Conservation (phyloP, 2,113 vertebrate genomes). For the Axis porcinus region DNA sequence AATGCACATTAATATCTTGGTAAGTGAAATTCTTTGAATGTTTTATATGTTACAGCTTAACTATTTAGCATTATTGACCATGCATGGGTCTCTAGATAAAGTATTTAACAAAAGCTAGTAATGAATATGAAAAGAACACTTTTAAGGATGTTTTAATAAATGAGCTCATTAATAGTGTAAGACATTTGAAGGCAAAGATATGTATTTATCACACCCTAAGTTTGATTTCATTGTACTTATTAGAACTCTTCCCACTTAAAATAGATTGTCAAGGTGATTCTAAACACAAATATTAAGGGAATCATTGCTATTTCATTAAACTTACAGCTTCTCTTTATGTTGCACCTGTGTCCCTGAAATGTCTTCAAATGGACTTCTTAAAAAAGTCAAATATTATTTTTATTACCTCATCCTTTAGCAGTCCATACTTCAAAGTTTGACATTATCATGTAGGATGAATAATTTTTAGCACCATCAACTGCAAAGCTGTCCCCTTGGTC, state of each 20-base stretch:
- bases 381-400: background rate
- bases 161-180: background rate
- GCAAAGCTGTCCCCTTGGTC: background rate
- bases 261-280: background rate
- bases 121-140: slow-evolving; percentile 44
- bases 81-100: background rate
- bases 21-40: slow-evolving; percentile 49
- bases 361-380: background rate
- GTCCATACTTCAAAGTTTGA: background rate
- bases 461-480: background rate
- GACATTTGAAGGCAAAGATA: background rate
- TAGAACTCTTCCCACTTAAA: background rate
- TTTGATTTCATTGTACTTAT: background rate
- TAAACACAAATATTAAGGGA: background rate
- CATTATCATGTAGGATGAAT: background rate
- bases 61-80: slow-evolving; percentile 23
- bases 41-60: slow-evolving; percentile 54
- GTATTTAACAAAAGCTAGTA: slow-evolving; percentile 17
- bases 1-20: slow-evolving; percentile 26
- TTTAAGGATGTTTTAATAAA: slow-evolving; percentile 45
- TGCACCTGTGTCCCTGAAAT: background rate
- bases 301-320: background rate
- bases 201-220: background rate
- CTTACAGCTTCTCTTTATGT: background rate
- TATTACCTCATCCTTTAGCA: background rate